A percentile compares a stretch with the other conserved stretches of the same genome.
Evolutionary conservation across 2,888 invertebrate genomes (phyloP).

Genomic region (Pseudanteris insignis): DNA sequence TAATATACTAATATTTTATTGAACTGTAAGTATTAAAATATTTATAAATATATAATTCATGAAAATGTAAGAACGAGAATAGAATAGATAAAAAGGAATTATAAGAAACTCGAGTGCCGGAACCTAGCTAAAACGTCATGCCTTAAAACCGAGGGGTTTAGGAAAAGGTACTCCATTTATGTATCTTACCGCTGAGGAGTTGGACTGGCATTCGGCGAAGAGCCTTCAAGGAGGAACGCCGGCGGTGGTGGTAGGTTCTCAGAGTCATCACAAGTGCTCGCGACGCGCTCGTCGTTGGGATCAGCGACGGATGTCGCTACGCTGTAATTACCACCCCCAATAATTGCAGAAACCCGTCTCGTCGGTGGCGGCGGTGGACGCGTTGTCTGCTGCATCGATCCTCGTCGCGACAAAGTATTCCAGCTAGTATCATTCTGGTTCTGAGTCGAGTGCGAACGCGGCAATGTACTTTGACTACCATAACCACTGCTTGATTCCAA

Average conservation of each 20-base stretch:
- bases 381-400: slow-evolving; percentile 71
- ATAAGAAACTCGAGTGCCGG: slow-evolving; percentile 4
- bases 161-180: slow-evolving; percentile 11
- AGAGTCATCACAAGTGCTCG: slow-evolving; percentile 60
- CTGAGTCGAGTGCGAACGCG: slow-evolving; percentile 62
- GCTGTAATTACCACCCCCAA: slow-evolving; percentile 68
- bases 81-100: neutral
- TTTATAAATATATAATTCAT: too few relatives aligned
- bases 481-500: slow-evolving; percentile 81
- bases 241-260: slow-evolving; percentile 80
- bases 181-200: slow-evolving; percentile 59
- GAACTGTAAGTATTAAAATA: too few relatives aligned
- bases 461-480: slow-evolving; percentile 79
- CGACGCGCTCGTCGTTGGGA: slow-evolving; percentile 48
- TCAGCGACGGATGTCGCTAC: slow-evolving; percentile 22
- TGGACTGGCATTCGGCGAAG: slow-evolving; percentile 58
- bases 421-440: slow-evolving; percentile 56
- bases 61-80: too few relatives aligned
- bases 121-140: slow-evolving; percentile 12
- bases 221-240: slow-evolving; percentile 76
- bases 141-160: neutral
- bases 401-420: slow-evolving; percentile 68
- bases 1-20: too few relatives aligned
- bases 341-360: slow-evolving; percentile 78
- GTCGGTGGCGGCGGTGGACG: slow-evolving; percentile 83